Conservation (phyloP, 2,888 invertebrate genomes). For the Dynastes grantii region DNA sequence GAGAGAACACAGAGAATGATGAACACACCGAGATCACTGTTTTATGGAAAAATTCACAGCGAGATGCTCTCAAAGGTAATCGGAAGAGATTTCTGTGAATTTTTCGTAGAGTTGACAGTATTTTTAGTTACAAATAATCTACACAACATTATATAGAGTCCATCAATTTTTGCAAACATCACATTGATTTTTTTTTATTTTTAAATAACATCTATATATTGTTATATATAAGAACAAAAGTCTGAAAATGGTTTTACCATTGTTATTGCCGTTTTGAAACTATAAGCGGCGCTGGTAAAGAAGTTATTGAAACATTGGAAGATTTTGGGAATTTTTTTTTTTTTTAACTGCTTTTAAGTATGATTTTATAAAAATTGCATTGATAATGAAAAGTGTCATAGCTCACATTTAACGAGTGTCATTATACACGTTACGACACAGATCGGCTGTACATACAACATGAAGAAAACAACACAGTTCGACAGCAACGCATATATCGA, state of each 20-base stretch:
- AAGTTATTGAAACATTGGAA: too few relatives aligned
- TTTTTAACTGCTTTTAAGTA: too few relatives aligned
- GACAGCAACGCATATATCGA: too few relatives aligned
- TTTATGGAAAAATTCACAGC: conserved; percentile 12
- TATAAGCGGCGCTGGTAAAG: too few relatives aligned
- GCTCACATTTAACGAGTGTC: too few relatives aligned
- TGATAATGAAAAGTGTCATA: too few relatives aligned
- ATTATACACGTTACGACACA: too few relatives aligned
- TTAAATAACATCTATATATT: not conserved
- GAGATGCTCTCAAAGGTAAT: not conserved
- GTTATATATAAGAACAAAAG: not conserved
- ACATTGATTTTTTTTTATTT: conserved; percentile 57
- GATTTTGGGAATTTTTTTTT: too few relatives aligned
- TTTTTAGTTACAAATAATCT: conserved; percentile 14
- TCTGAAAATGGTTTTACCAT: not conserved
- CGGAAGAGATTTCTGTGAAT: conserved; percentile 3
- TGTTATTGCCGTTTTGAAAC: not conserved
- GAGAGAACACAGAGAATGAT: conserved; percentile 9
- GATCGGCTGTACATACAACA: too few relatives aligned
- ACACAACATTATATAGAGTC: conserved; percentile 25
- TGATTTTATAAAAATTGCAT: too few relatives aligned
- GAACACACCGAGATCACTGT: conserved; percentile 40
- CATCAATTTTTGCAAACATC: conserved; percentile 39
- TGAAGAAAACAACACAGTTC: too few relatives aligned
- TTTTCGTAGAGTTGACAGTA: conserved; percentile 19